Evolutionary conservation across 2,888 invertebrate species (phyloP).

Genomic region (Apodemia mormo): DNA sequence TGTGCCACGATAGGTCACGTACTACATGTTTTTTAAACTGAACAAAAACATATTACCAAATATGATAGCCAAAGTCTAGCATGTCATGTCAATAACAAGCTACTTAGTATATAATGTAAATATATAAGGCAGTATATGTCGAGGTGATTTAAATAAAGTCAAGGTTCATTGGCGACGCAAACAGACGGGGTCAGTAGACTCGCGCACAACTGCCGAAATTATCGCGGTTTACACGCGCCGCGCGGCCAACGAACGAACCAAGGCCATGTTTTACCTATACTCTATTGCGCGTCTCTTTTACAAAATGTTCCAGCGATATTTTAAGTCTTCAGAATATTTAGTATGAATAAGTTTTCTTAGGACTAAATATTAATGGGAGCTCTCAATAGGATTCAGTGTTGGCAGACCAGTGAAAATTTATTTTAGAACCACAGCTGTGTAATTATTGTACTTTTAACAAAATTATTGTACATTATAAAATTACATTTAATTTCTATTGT

Average conservation of each 20-base stretch:
- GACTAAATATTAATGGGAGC: too few species aligned
- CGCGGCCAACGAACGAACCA: constrained; percentile 74
- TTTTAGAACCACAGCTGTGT: too few species aligned
- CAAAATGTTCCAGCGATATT: constrained; percentile 33
- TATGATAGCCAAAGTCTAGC: background rate
- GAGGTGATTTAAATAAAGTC: constrained; percentile 75
- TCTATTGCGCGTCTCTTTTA: constrained; percentile 26
- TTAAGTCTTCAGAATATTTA: background rate
- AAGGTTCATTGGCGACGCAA: constrained; percentile 77
- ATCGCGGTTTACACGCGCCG: constrained; percentile 73
- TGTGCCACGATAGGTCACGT: constrained; percentile 1
- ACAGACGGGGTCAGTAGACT: constrained; percentile 79
- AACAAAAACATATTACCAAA: constrained; percentile 17
- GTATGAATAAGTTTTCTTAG: background rate
- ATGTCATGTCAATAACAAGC: constrained; percentile 13
- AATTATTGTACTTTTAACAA: too few species aligned
- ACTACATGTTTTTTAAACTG: background rate
- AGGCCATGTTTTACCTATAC: constrained; percentile 59
- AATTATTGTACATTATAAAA: too few species aligned
- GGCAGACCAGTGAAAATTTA: too few species aligned
- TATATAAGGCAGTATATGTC: constrained; percentile 41
- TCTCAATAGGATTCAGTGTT: too few species aligned
- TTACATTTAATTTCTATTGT: too few species aligned
- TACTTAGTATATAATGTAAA: constrained; percentile 12
- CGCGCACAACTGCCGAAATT: constrained; percentile 75